These are phyloP conservation scores for Laothoe populi DNA, from an alignment of 2,888 invertebrate genomes.

Conservation along the genomic window DNA sequence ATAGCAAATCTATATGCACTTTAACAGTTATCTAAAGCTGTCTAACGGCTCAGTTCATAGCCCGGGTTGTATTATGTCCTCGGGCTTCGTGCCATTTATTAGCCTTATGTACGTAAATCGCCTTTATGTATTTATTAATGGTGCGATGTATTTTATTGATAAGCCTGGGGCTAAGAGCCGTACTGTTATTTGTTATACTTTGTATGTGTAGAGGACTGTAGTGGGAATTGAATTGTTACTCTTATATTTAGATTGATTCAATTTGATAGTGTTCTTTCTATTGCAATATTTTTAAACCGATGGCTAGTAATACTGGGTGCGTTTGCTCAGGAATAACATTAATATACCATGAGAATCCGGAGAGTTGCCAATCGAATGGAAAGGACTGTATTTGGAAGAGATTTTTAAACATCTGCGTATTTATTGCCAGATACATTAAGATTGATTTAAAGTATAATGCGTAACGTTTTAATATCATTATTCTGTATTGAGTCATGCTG, in stretches of 20 bases:
- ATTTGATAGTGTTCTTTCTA: background rate
- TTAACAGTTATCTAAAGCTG: background rate
- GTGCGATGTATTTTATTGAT: constrained; percentile 21
- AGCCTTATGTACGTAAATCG: constrained; percentile 16
- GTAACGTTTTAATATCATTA: too few species aligned
- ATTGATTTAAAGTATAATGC: too few species aligned
- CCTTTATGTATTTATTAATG: constrained; percentile 20
- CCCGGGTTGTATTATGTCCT: constrained; percentile 28
- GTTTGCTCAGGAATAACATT: too few species aligned
- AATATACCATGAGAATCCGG: too few species aligned
- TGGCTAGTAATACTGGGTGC: too few species aligned
- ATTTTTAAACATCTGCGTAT: too few species aligned
- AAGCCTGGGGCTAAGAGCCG: background rate
- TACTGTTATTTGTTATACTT: background rate
- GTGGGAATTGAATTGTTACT: background rate
- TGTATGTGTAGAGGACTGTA: background rate
- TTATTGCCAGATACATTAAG: too few species aligned
- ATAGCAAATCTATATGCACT: background rate
- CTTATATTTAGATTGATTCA: background rate
- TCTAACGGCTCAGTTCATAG: background rate
- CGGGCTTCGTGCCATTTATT: constrained; percentile 30
- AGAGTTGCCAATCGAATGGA: too few species aligned
- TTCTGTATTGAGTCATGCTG: too few species aligned
- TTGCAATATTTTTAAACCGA: too few species aligned
- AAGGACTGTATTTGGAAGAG: too few species aligned